These are phyloP conservation scores for Gnatocerus cornutus DNA, from an alignment of 2,888 invertebrate genomes.

Conservation along the genomic window DNA sequence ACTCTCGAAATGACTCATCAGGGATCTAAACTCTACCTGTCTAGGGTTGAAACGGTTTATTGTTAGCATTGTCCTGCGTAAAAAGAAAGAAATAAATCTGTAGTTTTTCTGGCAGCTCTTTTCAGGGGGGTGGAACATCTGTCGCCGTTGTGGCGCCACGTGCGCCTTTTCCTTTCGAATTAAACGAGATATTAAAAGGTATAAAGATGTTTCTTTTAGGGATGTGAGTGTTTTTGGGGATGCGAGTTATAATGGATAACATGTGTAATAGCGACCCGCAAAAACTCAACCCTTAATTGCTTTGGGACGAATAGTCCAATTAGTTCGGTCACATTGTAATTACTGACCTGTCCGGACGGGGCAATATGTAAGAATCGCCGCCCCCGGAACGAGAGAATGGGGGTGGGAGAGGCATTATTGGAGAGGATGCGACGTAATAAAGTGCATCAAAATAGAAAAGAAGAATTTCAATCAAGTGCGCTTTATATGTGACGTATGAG, in stretches of 20 bases:
- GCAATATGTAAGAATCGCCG: slow-evolving; percentile 11
- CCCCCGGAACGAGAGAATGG: background rate
- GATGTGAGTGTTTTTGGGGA: background rate
- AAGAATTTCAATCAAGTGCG: too few species aligned
- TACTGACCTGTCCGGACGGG: slow-evolving; percentile 31
- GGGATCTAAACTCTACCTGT: background rate
- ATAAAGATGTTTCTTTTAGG: background rate
- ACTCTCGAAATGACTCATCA: slow-evolving; percentile 1
- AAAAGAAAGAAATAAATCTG: background rate
- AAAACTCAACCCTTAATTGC: slow-evolving; percentile 33
- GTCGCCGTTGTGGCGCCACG: background rate
- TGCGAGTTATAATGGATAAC: too few species aligned
- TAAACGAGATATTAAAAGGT: background rate
- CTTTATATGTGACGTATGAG: too few species aligned
- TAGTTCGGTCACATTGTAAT: slow-evolving; percentile 37
- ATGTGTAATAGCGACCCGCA: slow-evolving; percentile 8
- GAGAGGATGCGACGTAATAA: too few species aligned
- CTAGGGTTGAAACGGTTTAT: background rate
- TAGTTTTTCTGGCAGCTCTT: background rate
- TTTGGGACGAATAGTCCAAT: slow-evolving; percentile 39
- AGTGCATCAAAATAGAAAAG: too few species aligned
- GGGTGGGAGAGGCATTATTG: background rate
- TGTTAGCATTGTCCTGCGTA: background rate
- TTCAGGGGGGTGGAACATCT: background rate
- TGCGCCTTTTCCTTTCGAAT: background rate